Conservation (phyloP, 2,888 invertebrate genomes). For the Stramonita haemastoma region DNA sequence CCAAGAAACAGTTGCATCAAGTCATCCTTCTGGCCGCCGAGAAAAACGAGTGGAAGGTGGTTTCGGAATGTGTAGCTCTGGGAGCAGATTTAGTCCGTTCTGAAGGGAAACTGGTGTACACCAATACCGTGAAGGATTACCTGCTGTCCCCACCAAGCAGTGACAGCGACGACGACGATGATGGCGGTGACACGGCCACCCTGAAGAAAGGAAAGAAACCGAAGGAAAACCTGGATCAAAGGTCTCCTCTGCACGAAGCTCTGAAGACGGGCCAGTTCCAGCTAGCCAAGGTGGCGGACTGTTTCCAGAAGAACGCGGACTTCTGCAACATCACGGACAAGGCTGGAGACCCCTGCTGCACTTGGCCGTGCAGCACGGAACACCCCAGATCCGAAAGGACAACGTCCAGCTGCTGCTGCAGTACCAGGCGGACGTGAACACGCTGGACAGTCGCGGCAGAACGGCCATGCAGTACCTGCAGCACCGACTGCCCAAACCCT, state of each 20-base stretch:
- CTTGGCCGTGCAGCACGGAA: background rate
- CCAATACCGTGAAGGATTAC: background rate
- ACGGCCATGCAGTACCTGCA: background rate
- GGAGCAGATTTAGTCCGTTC: background rate
- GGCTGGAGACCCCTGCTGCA: background rate
- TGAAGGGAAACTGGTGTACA: background rate
- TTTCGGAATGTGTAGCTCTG: background rate
- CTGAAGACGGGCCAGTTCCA: background rate
- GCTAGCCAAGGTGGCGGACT: background rate
- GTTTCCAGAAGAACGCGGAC: background rate
- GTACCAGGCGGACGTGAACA: background rate
- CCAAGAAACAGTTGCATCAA: background rate
- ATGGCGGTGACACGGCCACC: background rate
- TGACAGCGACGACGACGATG: too few species aligned
- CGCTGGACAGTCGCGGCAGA: background rate
- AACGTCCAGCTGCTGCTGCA: background rate
- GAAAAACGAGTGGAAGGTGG: background rate
- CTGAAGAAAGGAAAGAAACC: background rate
- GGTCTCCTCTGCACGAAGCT: slow-evolving; percentile 11
- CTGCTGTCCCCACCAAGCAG: too few species aligned
- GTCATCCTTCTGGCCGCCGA: background rate
- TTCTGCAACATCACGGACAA: background rate
- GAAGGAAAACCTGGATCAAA: background rate
- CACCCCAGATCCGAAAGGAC: background rate
- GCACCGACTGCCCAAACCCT: background rate